Evolutionary conservation across 2,113 vertebrate species (phyloP), one percentile per base, ranked within the genome.

Genomic region (Acrocephalus kingi): DNA sequence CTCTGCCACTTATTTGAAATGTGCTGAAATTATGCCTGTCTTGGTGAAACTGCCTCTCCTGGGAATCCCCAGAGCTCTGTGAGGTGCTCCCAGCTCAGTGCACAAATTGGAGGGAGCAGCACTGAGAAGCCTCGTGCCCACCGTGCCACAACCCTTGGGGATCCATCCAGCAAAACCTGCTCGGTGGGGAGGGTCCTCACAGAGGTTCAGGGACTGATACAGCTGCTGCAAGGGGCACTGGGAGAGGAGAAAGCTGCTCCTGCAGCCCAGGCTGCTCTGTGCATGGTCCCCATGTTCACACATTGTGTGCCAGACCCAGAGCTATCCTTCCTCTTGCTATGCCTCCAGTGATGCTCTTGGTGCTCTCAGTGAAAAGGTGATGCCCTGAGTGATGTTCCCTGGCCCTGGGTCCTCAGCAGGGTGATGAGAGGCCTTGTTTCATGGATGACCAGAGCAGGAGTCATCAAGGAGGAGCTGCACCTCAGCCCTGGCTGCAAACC

Each of bases 71-170:
- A 1, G 77, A 56, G 73, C 55, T 35, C 51, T 2, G 13, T 5
- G n/a, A 48, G 39, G 17, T 24, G 27, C n/a, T 61, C 30, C 35
- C 76, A 43, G 39, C 22, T 58, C 49, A 21, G 23, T 0, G 15
- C 25, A 13, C 27, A 28, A 9, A 35, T 6, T 22, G 61, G 30
- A 83, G 46, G 6, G 13, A 58, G 55, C 0, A 0, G 55, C 71
- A 39, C 41, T 0, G 0, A 41, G 54, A 31, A 77, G 27, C 46
- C 45, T 81, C 0, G 0, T 27, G 27, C 31, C 37, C 56, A n/a
- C 48, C 0, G 1, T 52, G 43, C 52, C 4, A 3, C 39, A 28
- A 31, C 20, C 39, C 24, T 3, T 3, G 30, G 3, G 13, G 1
- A 10, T 41, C 55, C 11, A 4, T 28, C 58, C n/a, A 39, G 71